phyloP scores from a whole-genome alignment of 1,140 invertebrate species.

The Conopomorpha cramerella region DNA sequence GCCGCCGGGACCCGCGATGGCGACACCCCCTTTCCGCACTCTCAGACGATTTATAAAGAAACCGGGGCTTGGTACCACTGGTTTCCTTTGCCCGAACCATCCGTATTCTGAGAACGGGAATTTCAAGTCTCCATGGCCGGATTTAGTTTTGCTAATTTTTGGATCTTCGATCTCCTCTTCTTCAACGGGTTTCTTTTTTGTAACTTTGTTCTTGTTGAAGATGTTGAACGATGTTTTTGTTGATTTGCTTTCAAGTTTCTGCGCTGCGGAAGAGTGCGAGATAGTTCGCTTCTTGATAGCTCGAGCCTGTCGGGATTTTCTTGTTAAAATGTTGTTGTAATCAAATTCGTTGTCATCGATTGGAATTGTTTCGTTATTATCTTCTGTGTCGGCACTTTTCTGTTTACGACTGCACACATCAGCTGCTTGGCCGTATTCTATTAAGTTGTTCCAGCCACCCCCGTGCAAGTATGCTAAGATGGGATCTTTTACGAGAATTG shows the following conservation, averaged over 20 bases:
- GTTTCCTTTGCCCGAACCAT: conserved; percentile 34
- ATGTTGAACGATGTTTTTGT: conserved; percentile 21
- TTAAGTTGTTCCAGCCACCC: conserved; percentile 54
- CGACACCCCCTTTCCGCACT: conserved; percentile 71
- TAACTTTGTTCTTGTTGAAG: conserved; percentile 13
- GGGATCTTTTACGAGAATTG: conserved; percentile 62
- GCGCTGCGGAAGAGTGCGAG: conserved; percentile 6
- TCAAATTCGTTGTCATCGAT: conserved; percentile 11
- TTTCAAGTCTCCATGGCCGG: conserved; percentile 21
- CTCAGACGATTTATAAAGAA: conserved; percentile 69
- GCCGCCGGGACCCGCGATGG: conserved; percentile 74
- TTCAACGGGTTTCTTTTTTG: conserved; percentile 3
- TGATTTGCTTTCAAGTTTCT: conserved; percentile 13
- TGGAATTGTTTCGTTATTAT: conserved; percentile 5
- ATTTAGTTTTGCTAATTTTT: conserved; percentile 13
- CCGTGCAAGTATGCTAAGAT: conserved; percentile 48
- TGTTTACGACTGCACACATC: conserved; percentile 52
- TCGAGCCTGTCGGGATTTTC: no score
- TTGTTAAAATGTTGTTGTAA: conserved; percentile 1
- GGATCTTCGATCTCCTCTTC: conserved; percentile 10
- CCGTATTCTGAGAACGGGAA: conserved; percentile 31
- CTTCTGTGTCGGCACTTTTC: conserved; percentile 15
- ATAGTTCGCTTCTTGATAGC: conserved; percentile 30
- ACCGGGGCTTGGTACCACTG: conserved; percentile 45
- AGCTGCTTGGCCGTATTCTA: conserved; percentile 63